phyloP scores from a whole-genome alignment of 2,888 invertebrate genomes.

The Colostygia pectinataria region DNA sequence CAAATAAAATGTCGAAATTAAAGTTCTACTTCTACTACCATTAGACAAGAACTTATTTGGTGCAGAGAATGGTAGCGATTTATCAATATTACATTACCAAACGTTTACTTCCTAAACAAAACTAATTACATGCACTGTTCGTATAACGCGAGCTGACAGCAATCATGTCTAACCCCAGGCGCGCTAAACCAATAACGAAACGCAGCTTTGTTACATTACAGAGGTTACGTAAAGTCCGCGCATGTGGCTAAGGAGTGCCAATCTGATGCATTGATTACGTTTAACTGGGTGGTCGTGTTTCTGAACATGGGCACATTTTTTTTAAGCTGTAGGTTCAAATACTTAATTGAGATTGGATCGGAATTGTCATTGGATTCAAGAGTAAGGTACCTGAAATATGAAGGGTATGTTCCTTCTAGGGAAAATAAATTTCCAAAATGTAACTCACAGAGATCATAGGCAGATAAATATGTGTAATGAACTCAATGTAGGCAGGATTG shows the following conservation, averaged over 20 bases:
- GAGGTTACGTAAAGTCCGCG: constrained; percentile 16
- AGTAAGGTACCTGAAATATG: no score
- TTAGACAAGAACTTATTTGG: no score
- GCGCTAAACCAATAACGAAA: constrained; percentile 19
- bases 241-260: constrained; percentile 19
- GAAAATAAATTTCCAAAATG: no score
- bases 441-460: no score
- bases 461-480: no score
- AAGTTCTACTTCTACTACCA: no score
- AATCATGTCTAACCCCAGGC: constrained; percentile 21
- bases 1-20: no score
- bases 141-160: constrained; percentile 15
- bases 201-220: background rate
- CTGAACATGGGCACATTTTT: background rate
- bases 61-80: background rate
- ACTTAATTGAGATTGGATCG: no score
- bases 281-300: constrained; percentile 10
- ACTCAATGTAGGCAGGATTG: no score
- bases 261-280: constrained; percentile 17
- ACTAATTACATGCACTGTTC: constrained; percentile 21
- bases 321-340: no score
- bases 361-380: no score
- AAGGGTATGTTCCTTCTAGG: no score
- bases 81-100: background rate
- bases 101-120: constrained; percentile 17